Evolutionary conservation across 2,797 vertebrate species (phyloP), one percentile per base, ranked within the genome.

Genomic region (Coluber constrictor): DNA sequence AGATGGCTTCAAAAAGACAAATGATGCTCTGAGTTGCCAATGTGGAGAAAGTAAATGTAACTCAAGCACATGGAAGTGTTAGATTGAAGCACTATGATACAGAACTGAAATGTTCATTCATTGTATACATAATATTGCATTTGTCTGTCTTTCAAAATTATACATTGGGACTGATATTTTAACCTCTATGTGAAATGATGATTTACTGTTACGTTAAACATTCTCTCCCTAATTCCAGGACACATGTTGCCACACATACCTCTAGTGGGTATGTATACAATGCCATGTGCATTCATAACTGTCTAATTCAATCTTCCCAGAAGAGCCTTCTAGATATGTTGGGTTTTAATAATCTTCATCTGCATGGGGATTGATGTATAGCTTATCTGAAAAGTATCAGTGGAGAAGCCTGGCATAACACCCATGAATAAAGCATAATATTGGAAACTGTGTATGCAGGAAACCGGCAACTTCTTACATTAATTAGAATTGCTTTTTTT

Each of bases 1-100:
- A 97, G 95, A 95, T 97, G 97, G 97, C 96, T 91, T 97, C 97
- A 97, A 94, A 94, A 97, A 97, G 95, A 97, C 95, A 95, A 97
- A 96, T 93, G 93, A 91, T 92, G 93, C 89, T 95, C 93, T 25
- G 89, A 90, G 90, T 95, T 96, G 96, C 96, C 97, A 95, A 57
- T 92, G 93, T 91, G 94, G 95, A 96, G 90, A 97, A 94, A 94
- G 90, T 91, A 94, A 96, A 96, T 59, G 47, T 91, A 55, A 29
- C 96, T 97, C 96, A 96, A 96, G 93, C 92, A 92, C 90, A 92
- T 95, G 95, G 95, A 97, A 96, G 94, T 96, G 96, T 95, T 90
- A 91, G 47, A 54, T 9, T 55, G 37, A 90, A 66, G 70, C n/a
- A 54, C 57, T 37, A n/a, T 29, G 47, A 89, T 89, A 66, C 27